These are phyloP conservation scores for Proctacanthus coquilletti DNA, from an alignment of 1,140 invertebrate species.

Conservation along the genomic window DNA sequence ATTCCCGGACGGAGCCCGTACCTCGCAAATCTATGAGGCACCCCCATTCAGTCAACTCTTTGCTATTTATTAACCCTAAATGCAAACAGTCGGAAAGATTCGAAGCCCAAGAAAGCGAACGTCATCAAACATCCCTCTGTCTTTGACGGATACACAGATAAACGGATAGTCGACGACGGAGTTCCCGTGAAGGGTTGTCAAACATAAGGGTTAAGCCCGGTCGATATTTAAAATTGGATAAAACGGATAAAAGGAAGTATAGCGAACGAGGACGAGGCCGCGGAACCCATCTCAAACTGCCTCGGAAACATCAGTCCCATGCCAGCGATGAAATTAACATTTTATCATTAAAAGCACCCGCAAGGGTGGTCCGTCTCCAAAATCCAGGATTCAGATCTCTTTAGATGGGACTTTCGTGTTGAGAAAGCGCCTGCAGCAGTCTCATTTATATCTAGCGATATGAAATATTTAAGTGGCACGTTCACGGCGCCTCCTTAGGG, in stretches of 20 bases:
- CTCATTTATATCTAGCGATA: neutral
- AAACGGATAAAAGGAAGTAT: constrained; percentile 1
- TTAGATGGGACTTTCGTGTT: neutral
- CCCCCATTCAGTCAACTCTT: neutral
- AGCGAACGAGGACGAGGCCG: neutral
- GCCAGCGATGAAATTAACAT: constrained; percentile 1
- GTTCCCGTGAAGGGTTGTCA: neutral
- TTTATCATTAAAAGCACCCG: constrained; percentile 1
- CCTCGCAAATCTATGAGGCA: neutral
- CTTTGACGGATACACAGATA: neutral
- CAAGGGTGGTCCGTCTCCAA: neutral
- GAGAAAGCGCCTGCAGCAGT: neutral
- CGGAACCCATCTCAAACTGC: neutral
- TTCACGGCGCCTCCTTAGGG: neutral
- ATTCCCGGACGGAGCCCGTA: neutral
- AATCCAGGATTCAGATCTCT: neutral
- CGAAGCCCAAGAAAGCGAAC: neutral
- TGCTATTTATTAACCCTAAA: constrained; percentile 1
- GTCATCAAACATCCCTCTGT: constrained; percentile 1
- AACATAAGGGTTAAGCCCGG: neutral
- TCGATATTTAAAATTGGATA: constrained; percentile 1
- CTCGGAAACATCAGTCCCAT: neutral
- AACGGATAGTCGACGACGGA: neutral
- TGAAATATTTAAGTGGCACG: neutral
- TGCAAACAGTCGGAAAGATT: constrained; percentile 1